Base-by-base conservation (phyloP, 2,797 vertebrate species). In the Philypnodon macrostomus region DNA sequence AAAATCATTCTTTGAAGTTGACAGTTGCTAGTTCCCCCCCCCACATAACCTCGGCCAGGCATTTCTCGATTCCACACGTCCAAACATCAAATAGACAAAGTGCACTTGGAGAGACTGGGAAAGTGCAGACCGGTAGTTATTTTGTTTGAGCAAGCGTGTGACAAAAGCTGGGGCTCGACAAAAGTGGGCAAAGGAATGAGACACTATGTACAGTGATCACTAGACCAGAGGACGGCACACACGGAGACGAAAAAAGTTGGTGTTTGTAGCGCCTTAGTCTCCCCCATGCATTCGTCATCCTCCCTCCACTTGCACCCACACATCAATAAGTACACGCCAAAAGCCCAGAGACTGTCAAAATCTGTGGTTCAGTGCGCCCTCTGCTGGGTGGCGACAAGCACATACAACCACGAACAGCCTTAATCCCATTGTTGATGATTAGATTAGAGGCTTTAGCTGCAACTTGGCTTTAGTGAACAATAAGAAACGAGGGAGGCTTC, bases 381-480 rank as follows among this genome's bases (percentile, higher is more conserved):
- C 84, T 85, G 72, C 70, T 80, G 78, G 75, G 34, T 46, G 2
- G 21, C 4, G 3, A 1, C 77, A 64, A 19, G 15, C 54, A 3
- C 45, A 49, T 29, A 32, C 56, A 15, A 12, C 54, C 24, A 40
- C 23, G 53, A 60, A 35, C 31, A 32, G 19, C 67, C 57, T 36
- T 83, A 76, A 78, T 81, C 75, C 54, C 60, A 60, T 75, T 80
- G 70, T 77, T 76, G 46, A 48, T 59, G 65, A 73, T 76, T 64
- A 76, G 75, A 82, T 77, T 72, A 74, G 55, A 26, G 42, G 62
- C 42, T 70, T 79, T 65, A 63, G 58, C 51, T 51, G 49, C 29
- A 52, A 51, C 54, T 67, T 52, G 63, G 39, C n/a, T 64, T 37
- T 37, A 46, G 23, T 30, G 45, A 69, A 70, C 67, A 74, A 54